Evolutionary conservation across 2,888 invertebrate genomes (phyloP), one percentile per base, ranked within the genome.

Genomic region (Morpho helenor): DNA sequence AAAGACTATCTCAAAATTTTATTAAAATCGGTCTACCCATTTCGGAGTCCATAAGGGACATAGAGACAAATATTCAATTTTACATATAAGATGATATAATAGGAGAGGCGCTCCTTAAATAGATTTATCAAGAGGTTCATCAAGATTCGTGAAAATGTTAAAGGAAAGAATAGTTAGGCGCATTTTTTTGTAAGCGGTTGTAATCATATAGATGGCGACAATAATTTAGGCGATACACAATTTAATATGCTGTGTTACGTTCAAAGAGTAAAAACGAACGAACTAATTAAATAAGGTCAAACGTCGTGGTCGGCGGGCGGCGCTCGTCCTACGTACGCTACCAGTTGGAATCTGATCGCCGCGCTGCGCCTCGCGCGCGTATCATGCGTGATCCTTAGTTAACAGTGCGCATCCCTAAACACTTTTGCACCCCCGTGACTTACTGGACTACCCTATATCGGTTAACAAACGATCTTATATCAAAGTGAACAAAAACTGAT

Each of bases 271-370:
- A 89, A 86, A 88, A 87, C 80, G 86, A 86, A 81, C 84, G 82
- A 84, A 88, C 82, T 88, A 90, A 90, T 89, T 90, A 88, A 90
- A 90, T 90, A 90, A 87, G 89, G 90, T 89, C 89, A 90, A 88
- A 82, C 85, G 87, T 83, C 81, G 77, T 70, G 74, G 75, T 66
- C 75, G 75, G 70, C 76, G 78, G 68, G 67, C 69, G 65, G 62
- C 66, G 75, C 68, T 65, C 72, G 75, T 71, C 72, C 73, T 75
- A 70, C 77, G 74, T 68, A 65, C 10, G 66, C 67, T 70, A 74
- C 67, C 78, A 82, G 84, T 82, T 72, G 68, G 73, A 70, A 70
- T 67, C 71, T 64, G 71, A 72, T 72, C 70, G 71, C 62, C 70
- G 71, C 73, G 74, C 71, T 72, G 75, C 72, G 71, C 67, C 66